Evolutionary conservation across 2,113 vertebrate species (phyloP).

Genomic region (Fregata magnificens): DNA sequence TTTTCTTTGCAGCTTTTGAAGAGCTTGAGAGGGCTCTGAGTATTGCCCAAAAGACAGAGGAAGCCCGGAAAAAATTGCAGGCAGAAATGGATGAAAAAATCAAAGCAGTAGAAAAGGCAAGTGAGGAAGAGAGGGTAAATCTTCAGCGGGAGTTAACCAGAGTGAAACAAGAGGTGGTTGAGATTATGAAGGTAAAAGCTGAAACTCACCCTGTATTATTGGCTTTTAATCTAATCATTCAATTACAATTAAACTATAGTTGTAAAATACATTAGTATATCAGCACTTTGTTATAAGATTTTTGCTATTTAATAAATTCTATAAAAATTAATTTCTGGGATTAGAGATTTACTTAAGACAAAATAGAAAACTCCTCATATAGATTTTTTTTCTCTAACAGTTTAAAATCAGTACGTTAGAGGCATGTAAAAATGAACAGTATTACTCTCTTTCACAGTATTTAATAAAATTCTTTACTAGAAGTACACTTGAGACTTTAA

Average conservation of each 20-base stretch:
- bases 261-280: background rate
- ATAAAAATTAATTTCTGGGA: background rate
- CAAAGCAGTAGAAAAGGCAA: constrained; percentile 81
- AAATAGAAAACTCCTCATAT: background rate
- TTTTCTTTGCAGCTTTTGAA: constrained; percentile 86
- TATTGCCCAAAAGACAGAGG: constrained; percentile 86
- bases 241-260: background rate
- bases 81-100: constrained; percentile 88
- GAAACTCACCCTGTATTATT: background rate
- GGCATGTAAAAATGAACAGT: background rate
- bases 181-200: constrained; percentile 87
- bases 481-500: background rate
- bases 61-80: constrained; percentile 86
- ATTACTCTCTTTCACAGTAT: background rate
- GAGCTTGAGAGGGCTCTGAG: constrained; percentile 90
- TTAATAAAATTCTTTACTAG: background rate
- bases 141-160: constrained; percentile 88
- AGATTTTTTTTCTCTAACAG: background rate
- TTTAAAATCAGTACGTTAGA: background rate
- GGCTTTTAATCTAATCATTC: background rate
- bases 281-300: background rate
- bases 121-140: constrained; percentile 86
- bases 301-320: background rate
- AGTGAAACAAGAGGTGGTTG: constrained; percentile 90
- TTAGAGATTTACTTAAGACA: background rate